Conservation (phyloP, 2,888 invertebrate species). For the Cacoxenus indagator region DNA sequence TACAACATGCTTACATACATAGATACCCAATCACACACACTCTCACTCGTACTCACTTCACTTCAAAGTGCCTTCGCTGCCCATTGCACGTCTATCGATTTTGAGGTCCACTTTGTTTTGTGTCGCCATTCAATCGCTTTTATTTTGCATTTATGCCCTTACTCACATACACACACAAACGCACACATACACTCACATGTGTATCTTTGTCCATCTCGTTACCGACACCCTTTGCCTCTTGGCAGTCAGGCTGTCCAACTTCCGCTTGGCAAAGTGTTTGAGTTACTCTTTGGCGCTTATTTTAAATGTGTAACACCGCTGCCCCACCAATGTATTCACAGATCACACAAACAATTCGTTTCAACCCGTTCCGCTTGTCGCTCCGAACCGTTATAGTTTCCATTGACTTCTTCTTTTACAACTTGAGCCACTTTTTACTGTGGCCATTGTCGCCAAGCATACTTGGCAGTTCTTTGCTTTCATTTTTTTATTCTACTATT, state of each 20-base stretch:
- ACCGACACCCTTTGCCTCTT: neutral
- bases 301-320: conserved; percentile 50
- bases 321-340: conserved; percentile 20
- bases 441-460: conserved; percentile 8
- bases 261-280: conserved; percentile 18
- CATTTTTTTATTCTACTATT: neutral
- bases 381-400: conserved; percentile 10
- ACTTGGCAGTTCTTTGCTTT: neutral
- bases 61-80: conserved; percentile 36
- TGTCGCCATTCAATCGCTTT: conserved; percentile 62
- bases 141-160: conserved; percentile 58
- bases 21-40: neutral
- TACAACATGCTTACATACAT: conserved; percentile 1
- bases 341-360: neutral
- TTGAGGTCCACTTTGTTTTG: conserved; percentile 40
- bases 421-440: conserved; percentile 3
- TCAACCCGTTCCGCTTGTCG: conserved; percentile 2
- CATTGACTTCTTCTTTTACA: neutral
- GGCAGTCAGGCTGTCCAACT: conserved; percentile 3
- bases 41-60: conserved; percentile 29
- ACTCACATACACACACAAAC: conserved; percentile 32
- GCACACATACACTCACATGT: conserved; percentile 1
- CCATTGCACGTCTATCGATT: conserved; percentile 53
- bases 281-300: conserved; percentile 46
- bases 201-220: neutral